Conservation (phyloP, 2,797 vertebrate genomes). For the Coendou prehensilis region DNA sequence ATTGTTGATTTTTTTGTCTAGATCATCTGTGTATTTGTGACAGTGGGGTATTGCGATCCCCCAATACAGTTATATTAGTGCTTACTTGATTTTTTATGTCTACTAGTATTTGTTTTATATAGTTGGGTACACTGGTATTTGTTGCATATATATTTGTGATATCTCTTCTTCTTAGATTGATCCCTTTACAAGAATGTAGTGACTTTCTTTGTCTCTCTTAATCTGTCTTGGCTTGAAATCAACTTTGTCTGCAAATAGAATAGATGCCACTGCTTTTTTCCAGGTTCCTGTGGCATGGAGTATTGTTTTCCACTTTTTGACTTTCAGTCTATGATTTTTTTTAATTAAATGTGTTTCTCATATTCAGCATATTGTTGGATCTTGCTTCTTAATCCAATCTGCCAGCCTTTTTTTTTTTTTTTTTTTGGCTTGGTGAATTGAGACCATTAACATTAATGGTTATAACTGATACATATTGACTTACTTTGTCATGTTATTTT, state of each 20-base stretch:
- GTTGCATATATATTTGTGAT: neutral
- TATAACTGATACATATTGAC: neutral
- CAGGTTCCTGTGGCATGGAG: neutral
- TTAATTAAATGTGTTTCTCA: neutral
- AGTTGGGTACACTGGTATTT: neutral
- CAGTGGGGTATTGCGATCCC: neutral
- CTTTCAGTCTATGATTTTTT: neutral
- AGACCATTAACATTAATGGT: neutral
- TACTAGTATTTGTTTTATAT: neutral
- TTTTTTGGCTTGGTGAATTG: neutral
- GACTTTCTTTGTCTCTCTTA: neutral
- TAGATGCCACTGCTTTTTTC: neutral
- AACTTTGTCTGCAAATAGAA: neutral
- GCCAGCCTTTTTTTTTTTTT: neutral
- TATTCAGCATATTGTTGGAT: neutral
- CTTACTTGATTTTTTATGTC: neutral
- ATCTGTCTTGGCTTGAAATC: neutral
- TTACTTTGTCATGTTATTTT: neutral
- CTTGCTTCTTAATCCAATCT: neutral
- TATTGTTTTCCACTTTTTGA: neutral
- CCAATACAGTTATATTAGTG: neutral
- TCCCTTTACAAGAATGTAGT: neutral
- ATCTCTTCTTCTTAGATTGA: neutral
- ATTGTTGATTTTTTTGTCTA: neutral
- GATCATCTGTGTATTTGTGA: neutral